A percentile compares a stretch with the other conserved stretches of the same genome.
These are phyloP conservation scores for Barypeithes pellucidus DNA, from an alignment of 2,888 invertebrate species.

Conservation along the genomic window DNA sequence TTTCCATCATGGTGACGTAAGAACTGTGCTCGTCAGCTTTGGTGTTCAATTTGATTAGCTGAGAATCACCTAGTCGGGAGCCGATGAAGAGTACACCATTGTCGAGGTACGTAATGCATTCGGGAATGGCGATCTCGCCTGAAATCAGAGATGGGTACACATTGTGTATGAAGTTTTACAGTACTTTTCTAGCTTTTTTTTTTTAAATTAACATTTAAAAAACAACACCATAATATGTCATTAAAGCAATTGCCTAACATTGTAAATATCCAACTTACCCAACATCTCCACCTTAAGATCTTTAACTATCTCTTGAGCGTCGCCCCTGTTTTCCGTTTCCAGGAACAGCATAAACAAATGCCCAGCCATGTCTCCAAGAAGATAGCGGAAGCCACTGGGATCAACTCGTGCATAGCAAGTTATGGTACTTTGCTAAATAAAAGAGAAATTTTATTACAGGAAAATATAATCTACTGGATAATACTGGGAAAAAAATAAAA, in stretches of 20 bases:
- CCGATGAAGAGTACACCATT: conserved; percentile 98
- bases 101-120: conserved; percentile 97
- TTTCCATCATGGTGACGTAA: conserved; percentile 95
- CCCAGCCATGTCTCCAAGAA: conserved; percentile 96
- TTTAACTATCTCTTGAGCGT: conserved; percentile 85
- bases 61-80: conserved; percentile 96
- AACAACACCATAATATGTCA: too few relatives aligned
- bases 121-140: conserved; percentile 94
- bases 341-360: conserved; percentile 96
- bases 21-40: conserved; percentile 89
- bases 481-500: too few relatives aligned
- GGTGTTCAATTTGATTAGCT: conserved; percentile 90
- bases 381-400: conserved; percentile 89
- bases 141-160: too few relatives aligned
- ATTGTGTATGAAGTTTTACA: too few relatives aligned
- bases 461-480: too few relatives aligned
- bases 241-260: too few relatives aligned
- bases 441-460: not conserved
- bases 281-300: conserved; percentile 95
- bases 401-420: conserved; percentile 96
- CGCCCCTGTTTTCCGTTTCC: conserved; percentile 86
- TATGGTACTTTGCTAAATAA: conserved; percentile 87
- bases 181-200: too few relatives aligned
- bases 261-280: too few relatives aligned
- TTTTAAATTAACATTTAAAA: too few relatives aligned